phyloP scores from a whole-genome alignment of 2,888 invertebrate genomes.

The Watsonalla binaria region DNA sequence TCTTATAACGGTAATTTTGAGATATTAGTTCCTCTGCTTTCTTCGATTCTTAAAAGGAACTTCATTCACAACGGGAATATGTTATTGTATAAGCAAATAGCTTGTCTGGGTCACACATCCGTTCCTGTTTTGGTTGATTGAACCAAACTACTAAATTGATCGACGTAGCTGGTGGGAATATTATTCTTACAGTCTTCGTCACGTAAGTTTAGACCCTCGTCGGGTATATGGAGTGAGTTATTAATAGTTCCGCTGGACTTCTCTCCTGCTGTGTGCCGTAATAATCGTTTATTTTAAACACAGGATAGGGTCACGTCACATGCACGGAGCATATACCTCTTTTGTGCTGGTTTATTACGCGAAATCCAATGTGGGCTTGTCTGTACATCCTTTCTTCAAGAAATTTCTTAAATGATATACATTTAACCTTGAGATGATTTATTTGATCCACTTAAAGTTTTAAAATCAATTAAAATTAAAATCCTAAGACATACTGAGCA shows the following conservation, averaged over 20 bases:
- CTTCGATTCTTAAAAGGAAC: too few species aligned
- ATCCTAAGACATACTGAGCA: too few species aligned
- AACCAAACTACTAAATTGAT: not conserved
- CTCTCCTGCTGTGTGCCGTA: not conserved
- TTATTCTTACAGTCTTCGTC: not conserved
- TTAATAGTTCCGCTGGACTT: not conserved
- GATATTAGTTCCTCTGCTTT: too few species aligned
- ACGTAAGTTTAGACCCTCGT: not conserved
- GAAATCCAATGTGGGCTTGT: not conserved
- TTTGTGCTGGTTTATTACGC: not conserved
- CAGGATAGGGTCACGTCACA: not conserved
- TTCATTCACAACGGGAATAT: too few species aligned
- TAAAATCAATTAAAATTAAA: too few species aligned
- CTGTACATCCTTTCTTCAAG: conserved; percentile 3
- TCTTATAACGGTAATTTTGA: too few species aligned
- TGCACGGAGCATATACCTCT: not conserved
- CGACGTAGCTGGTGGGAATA: not conserved
- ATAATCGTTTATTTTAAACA: not conserved
- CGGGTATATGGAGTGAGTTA: not conserved
- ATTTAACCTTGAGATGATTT: conserved; percentile 1
- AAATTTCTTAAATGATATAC: conserved; percentile 3
- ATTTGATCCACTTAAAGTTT: not conserved
- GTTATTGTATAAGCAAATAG: too few species aligned
- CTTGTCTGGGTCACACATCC: too few species aligned
- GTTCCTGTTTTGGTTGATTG: too few species aligned